These are phyloP conservation scores for Halcyon malimbica DNA, from an alignment of 2,113 vertebrate genomes.

Conservation along the genomic window DNA sequence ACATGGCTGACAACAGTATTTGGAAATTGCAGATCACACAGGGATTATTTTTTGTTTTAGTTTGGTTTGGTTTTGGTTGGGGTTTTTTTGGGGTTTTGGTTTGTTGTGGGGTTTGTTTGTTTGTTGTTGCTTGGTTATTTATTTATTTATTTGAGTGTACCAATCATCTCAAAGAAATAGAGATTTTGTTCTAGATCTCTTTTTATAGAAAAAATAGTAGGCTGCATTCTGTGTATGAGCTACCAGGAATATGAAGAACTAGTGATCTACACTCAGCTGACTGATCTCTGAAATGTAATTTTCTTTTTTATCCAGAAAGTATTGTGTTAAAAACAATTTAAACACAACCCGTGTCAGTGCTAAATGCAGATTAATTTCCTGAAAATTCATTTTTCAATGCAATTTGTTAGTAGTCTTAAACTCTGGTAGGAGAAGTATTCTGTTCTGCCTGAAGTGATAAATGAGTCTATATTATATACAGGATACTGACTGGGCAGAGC, in stretches of 20 bases:
- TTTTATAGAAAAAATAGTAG: background rate
- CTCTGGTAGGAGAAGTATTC: background rate
- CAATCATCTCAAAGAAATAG: background rate
- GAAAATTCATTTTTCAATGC: background rate
- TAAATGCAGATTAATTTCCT: background rate
- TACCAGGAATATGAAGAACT: background rate
- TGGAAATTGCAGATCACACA: slow-evolving; percentile 1
- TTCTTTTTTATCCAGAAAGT: background rate
- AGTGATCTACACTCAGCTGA: background rate
- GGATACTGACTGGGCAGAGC: background rate
- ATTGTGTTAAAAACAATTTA: background rate
- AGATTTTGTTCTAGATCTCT: background rate
- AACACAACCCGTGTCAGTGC: background rate
- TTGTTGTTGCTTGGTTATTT: too few relatives aligned
- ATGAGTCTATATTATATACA: background rate
- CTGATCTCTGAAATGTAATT: background rate
- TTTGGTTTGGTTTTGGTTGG: background rate
- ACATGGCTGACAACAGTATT: background rate
- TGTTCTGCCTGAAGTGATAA: background rate
- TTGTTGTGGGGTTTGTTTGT: too few relatives aligned
- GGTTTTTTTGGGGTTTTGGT: background rate
- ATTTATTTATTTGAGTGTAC: background rate
- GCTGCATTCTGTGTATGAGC: background rate
- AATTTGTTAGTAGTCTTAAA: background rate
- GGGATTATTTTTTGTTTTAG: background rate